Conservation (phyloP, 1,140 invertebrate species). For the Ylistrum balloti region DNA sequence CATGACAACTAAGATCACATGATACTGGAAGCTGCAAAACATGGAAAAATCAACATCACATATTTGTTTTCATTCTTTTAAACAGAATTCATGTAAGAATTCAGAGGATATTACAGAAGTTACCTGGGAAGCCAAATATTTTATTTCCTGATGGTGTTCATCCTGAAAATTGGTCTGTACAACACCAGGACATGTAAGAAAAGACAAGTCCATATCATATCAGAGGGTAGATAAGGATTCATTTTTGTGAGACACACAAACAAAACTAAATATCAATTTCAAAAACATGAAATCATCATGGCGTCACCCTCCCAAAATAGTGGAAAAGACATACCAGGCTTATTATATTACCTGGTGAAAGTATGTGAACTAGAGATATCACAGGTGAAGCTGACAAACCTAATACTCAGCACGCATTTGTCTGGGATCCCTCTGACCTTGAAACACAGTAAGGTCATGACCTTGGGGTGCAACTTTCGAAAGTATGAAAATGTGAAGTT, state of each 20-base stretch:
- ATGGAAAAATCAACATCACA: no score
- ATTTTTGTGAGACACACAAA: no score
- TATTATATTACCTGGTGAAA: neutral
- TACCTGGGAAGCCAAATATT: no score
- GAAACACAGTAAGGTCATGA: neutral
- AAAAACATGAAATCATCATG: neutral
- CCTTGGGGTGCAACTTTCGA: neutral
- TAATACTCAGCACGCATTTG: neutral
- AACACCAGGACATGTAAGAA: neutral
- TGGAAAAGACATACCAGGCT: neutral
- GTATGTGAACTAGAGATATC: neutral
- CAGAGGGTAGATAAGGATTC: neutral
- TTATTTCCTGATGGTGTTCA: no score
- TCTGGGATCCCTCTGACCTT: neutral
- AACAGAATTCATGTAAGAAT: no score
- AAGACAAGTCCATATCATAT: neutral
- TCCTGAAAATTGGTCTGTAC: no score
- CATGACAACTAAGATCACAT: neutral
- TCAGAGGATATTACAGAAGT: no score
- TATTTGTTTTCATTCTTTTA: no score
- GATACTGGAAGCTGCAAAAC: no score
- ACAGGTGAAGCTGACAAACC: neutral
- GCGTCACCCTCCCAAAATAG: neutral
- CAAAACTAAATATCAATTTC: neutral
- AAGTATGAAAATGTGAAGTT: neutral